phyloP scores from a whole-genome alignment of 2,113 vertebrate genomes.

The Genyomyrus donnyi region DNA sequence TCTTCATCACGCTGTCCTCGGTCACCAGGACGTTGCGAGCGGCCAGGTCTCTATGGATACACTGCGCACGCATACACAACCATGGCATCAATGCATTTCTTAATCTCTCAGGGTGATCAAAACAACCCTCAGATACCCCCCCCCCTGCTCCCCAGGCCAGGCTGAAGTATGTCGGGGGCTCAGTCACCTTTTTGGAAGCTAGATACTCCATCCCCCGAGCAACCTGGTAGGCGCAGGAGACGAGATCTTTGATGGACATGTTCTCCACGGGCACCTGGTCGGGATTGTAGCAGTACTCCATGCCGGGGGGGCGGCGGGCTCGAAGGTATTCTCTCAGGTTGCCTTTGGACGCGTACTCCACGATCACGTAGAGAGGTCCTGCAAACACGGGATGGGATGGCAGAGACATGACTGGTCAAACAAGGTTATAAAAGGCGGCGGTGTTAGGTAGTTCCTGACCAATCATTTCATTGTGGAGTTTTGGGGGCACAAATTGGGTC shows the following conservation, averaged over 20 bases:
- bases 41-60: conserved; percentile 93
- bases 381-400: background rate
- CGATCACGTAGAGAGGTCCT: conserved; percentile 93
- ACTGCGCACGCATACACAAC: conserved; percentile 52
- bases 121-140: background rate
- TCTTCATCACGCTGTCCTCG: conserved; percentile 97
- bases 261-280: conserved; percentile 78
- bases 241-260: conserved; percentile 91
- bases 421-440: no score
- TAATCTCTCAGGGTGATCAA: background rate
- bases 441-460: background rate
- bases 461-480: background rate
- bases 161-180: background rate
- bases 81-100: background rate
- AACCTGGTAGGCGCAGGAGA: conserved; percentile 94
- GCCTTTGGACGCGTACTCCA: conserved; percentile 92
- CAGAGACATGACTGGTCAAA: background rate
- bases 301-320: conserved; percentile 83
- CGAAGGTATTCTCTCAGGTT: conserved; percentile 90
- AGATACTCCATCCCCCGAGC: conserved; percentile 96
- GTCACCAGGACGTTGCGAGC: conserved; percentile 95
- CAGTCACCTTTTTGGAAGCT: conserved; percentile 86
- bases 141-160: background rate
- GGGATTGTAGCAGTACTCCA: conserved; percentile 97
- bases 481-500: no score